phyloP scores from a whole-genome alignment of 2,888 invertebrate species.

The Agrochola litura region DNA sequence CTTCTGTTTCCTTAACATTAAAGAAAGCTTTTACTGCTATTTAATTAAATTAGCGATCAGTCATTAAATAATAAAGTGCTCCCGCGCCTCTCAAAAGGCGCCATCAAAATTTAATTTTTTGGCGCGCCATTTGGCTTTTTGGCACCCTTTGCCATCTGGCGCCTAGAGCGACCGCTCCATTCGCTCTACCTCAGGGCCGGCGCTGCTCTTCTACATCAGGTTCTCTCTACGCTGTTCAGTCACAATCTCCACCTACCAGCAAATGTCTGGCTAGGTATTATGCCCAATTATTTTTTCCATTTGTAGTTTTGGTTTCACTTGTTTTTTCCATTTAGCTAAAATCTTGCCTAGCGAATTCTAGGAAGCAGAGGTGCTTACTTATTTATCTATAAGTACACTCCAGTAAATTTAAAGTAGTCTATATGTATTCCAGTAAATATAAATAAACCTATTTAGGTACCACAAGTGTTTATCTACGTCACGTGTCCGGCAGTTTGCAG shows the following conservation, averaged over 20 bases:
- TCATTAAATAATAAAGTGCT: no score
- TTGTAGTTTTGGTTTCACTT: not conserved
- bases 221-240: not conserved
- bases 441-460: constrained; percentile 14
- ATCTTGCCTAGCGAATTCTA: no score
- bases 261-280: not conserved
- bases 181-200: no score
- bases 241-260: not conserved
- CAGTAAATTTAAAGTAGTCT: not conserved
- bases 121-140: no score
- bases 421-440: constrained; percentile 3
- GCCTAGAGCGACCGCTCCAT: no score
- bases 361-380: not conserved
- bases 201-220: not conserved
- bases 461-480: constrained; percentile 35
- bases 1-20: no score
- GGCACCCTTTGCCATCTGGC: no score
- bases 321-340: not conserved
- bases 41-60: no score
- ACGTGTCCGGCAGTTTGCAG: constrained; percentile 49
- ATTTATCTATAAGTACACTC: not conserved
- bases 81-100: no score
- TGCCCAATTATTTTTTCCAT: not conserved
- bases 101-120: no score
- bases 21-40: no score